Conservation (phyloP, 1,140 invertebrate genomes). For the Bombus pascuorum region DNA sequence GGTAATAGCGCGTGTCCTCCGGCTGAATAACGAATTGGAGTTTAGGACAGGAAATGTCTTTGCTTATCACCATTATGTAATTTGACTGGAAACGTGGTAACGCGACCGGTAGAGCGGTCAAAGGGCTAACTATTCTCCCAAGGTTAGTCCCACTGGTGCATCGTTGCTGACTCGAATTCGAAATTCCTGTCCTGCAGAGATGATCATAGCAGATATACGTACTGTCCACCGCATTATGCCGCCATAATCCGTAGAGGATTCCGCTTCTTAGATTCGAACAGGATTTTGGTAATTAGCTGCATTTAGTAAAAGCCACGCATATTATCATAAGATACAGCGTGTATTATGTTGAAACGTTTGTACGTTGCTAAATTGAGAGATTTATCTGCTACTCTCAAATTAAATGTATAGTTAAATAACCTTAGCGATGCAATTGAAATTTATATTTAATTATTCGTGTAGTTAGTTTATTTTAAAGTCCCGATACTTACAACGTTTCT, state of each 20-base stretch:
- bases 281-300: neutral
- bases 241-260: neutral
- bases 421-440: no score
- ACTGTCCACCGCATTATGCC: neutral
- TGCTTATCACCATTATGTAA: constrained; percentile 44
- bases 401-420: neutral
- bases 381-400: neutral
- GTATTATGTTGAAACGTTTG: neutral
- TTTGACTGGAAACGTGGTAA: constrained; percentile 20
- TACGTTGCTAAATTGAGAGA: neutral
- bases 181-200: constrained; percentile 14
- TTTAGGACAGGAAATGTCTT: constrained; percentile 5
- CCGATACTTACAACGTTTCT: no score
- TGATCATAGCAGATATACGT: constrained; percentile 10
- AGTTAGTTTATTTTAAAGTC: no score
- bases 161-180: constrained; percentile 22
- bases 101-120: constrained; percentile 5
- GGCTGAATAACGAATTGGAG: neutral
- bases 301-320: neutral
- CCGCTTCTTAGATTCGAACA: neutral
- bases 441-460: no score
- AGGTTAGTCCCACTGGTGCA: neutral
- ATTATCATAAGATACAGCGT: no score
- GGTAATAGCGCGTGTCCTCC: constrained; percentile 8
- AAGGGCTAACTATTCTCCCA: constrained; percentile 1